Conservation (phyloP, 2,797 vertebrate species). For the Hipposideros larvatus region DNA sequence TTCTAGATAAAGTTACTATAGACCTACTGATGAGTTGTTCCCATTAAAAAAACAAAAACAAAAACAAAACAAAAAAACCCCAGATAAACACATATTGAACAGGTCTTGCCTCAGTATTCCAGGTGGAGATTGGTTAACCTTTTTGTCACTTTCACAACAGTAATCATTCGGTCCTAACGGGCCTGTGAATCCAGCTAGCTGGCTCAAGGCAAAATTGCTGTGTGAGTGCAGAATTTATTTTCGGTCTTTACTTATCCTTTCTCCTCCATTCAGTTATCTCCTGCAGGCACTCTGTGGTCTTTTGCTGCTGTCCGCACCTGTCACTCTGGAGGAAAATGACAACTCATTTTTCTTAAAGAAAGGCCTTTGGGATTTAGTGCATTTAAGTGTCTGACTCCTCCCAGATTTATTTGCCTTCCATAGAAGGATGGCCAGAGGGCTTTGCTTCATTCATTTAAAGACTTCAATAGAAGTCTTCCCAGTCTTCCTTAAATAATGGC, state of each 20-base stretch:
- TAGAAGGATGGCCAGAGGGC: neutral
- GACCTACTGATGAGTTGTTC: neutral
- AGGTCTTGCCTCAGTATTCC: neutral
- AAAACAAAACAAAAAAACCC: neutral
- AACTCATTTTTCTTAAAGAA: constrained; percentile 8
- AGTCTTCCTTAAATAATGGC: neutral
- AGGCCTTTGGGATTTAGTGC: neutral
- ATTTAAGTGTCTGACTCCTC: neutral
- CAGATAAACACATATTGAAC: neutral
- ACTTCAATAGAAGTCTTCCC: neutral
- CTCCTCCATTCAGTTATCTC: neutral
- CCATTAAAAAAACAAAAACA: neutral
- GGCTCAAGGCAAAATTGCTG: neutral
- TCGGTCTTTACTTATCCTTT: neutral
- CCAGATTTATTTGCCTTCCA: neutral
- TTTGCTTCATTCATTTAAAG: neutral
- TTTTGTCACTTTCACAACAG: neutral
- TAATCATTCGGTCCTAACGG: neutral
- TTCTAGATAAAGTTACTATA: neutral
- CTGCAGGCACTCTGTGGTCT: neutral
- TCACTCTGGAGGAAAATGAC: constrained; percentile 8
- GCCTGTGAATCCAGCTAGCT: neutral
- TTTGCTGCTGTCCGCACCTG: neutral
- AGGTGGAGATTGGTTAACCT: neutral
- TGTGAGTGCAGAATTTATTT: neutral